These are phyloP conservation scores for Drosophila paracracens DNA, from an alignment of 2,888 invertebrate genomes.

Conservation along the genomic window DNA sequence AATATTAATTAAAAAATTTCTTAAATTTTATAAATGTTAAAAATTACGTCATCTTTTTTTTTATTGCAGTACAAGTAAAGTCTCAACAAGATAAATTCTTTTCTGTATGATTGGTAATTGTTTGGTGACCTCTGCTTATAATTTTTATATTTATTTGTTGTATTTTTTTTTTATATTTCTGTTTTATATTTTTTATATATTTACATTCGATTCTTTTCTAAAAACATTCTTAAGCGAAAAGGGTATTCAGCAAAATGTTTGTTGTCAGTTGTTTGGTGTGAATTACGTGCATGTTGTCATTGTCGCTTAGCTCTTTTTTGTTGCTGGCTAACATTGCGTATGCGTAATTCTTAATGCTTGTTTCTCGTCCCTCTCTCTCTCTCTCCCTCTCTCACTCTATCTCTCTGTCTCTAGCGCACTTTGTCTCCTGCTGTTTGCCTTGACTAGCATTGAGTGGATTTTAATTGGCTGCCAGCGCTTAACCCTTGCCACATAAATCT, in stretches of 20 bases:
- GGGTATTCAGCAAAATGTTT: constrained; percentile 32
- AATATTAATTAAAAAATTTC: rapidly evolving
- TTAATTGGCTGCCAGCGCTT: constrained; percentile 71
- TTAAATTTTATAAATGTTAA: too few relatives aligned
- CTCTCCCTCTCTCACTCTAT: too few relatives aligned
- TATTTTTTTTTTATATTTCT: neutral
- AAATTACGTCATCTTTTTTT: neutral
- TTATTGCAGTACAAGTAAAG: neutral
- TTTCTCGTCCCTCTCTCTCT: neutral
- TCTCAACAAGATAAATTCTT: neutral
- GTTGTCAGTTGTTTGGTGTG: constrained; percentile 34
- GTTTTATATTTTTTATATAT: neutral
- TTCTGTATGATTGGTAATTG: neutral
- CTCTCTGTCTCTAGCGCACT: neutral
- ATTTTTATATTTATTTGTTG: neutral
- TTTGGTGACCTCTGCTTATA: neutral
- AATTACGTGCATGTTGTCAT: constrained; percentile 32
- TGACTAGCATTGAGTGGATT: constrained; percentile 68
- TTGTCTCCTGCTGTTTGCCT: constrained; percentile 18
- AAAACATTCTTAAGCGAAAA: neutral
- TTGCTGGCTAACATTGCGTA: constrained; percentile 62
- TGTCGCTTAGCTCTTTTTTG: constrained; percentile 11
- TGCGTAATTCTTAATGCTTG: constrained; percentile 61
- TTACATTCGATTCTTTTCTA: neutral
- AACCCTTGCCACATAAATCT: constrained; percentile 67